Evolutionary conservation across 2,797 vertebrate genomes (phyloP).

Genomic region (Sebastolobus alascanus): DNA sequence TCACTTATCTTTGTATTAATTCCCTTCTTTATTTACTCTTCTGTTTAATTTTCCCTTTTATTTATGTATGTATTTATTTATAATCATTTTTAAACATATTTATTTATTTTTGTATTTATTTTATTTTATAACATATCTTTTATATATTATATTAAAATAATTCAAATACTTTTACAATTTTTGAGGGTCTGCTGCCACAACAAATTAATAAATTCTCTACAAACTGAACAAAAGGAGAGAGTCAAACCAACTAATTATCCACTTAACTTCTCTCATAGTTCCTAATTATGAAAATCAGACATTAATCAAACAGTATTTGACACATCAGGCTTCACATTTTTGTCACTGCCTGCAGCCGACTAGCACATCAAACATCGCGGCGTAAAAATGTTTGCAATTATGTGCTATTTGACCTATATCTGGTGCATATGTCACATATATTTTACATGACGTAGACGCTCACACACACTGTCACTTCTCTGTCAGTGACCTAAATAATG

Average conservation of each 20-base stretch:
- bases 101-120: too few relatives aligned
- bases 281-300: conserved; percentile 11
- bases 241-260: conserved; percentile 16
- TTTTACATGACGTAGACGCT: conserved; percentile 40
- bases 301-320: conserved; percentile 26
- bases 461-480: conserved; percentile 47
- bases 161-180: not conserved
- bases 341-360: conserved; percentile 7
- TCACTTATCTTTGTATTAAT: too few relatives aligned
- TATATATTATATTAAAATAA: too few relatives aligned
- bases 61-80: too few relatives aligned
- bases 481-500: conserved; percentile 71
- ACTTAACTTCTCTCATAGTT: not conserved
- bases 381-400: conserved; percentile 41
- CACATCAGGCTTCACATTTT: not conserved
- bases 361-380: conserved; percentile 17
- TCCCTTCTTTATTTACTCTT: too few relatives aligned
- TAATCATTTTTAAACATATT: too few relatives aligned
- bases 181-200: not conserved
- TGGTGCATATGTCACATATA: conserved; percentile 56
- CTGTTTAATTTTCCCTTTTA: too few relatives aligned
- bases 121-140: too few relatives aligned
- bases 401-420: conserved; percentile 61
- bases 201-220: not conserved
- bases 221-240: not conserved